Evolutionary conservation across 2,797 vertebrate genomes (phyloP), one percentile per base, ranked within the genome.

Genomic region (Danio jaintianensis): DNA sequence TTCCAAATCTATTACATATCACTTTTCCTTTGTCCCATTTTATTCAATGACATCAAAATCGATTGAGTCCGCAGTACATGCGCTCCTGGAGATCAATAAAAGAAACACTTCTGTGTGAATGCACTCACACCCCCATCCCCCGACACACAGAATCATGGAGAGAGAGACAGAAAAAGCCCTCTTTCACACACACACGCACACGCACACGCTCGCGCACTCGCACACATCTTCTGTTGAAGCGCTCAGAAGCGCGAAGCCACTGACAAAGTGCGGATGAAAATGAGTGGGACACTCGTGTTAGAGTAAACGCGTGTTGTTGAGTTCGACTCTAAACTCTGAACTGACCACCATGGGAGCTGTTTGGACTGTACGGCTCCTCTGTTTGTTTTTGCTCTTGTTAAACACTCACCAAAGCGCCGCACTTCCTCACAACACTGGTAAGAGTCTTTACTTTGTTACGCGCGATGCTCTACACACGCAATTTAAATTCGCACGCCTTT

Each of bases 301-400:
- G 78, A 76, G 53, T 91, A 91, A 92, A 87, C 92, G 87, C 92
- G 93, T 93, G 90, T 88, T 86, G 89, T 90, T 89, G 90, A 92
- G 90, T 71, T 91, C 89, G 91, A 88, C 89, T 92, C 88, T 87
- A 87, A 88, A 91, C 90, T 89, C 89, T 91, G 89, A 93, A 89
- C 89, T 82, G 89, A 89, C 92, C 93, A 91, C 92, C 89, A 95
- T 95, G 94, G 93, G 91, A 92, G 91, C 91, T 91, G 73, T 92
- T 90, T 90, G 93, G 89, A 89, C 90, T 87, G 88, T 91, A 68
- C 89, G 89, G 87, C 87, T 92, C 91, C 89, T 94, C 63, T 94
- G 93, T 94, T 93, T 94, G 92, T 92, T 94, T 92, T 92, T 94
- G 90, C 92, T 95, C 90, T 87, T 94, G 92, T 93, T 95, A 93